A percentile compares a stretch with the other conserved stretches of the same genome.
Conservation (phyloP, 2,888 invertebrate species). For the Tipula unca region DNA sequence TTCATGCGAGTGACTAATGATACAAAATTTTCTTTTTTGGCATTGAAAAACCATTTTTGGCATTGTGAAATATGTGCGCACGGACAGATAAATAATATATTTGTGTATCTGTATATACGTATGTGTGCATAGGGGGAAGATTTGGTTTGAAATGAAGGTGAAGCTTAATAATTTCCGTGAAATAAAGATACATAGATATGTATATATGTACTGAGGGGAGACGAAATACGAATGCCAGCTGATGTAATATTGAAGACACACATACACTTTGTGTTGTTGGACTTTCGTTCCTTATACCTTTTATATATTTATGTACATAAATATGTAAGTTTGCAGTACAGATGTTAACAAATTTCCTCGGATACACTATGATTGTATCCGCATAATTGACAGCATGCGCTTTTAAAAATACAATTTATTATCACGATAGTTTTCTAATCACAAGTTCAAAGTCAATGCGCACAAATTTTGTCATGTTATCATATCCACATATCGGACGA, state of each 20-base stretch:
- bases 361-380: not conserved
- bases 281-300: not conserved
- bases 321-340: not conserved
- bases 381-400: not conserved
- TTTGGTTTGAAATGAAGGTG: not conserved
- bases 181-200: no score
- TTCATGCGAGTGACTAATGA: not conserved
- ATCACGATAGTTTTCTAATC: not conserved
- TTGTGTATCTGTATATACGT: not conserved
- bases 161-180: not conserved
- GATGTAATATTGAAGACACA: not conserved
- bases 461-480: no score
- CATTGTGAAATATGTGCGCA: not conserved
- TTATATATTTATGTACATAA: not conserved
- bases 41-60: slow-evolving; percentile 4
- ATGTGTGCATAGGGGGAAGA: not conserved
- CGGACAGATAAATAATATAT: not conserved
- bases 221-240: not conserved
- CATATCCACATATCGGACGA: not conserved
- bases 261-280: not conserved
- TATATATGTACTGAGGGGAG: not conserved
- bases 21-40: not conserved
- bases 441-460: not conserved
- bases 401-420: not conserved
- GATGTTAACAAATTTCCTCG: not conserved